These are phyloP conservation scores for Volucella bombylans DNA, from an alignment of 2,888 invertebrate genomes.

Conservation along the genomic window DNA sequence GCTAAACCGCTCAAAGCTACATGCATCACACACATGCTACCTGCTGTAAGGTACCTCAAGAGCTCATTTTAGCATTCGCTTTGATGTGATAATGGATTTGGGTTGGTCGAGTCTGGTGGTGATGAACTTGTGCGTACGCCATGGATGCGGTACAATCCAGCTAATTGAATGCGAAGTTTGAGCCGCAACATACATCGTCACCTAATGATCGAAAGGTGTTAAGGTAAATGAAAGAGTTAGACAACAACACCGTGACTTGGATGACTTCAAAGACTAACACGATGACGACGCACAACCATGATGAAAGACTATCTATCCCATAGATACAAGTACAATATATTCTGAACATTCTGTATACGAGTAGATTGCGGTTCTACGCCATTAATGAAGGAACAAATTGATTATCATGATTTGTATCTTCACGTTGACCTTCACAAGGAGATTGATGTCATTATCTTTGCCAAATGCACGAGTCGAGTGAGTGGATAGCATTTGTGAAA, in stretches of 20 bases:
- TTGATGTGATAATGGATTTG: slow-evolving; percentile 67
- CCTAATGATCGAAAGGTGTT: slow-evolving; percentile 71
- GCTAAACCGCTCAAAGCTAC: slow-evolving; percentile 49
- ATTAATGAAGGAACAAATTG: slow-evolving; percentile 51
- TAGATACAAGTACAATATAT: slow-evolving; percentile 30
- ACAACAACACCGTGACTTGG: slow-evolving; percentile 6
- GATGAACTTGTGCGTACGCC: slow-evolving; percentile 65
- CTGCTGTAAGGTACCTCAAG: not conserved
- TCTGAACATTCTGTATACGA: slow-evolving; percentile 30
- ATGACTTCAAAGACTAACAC: too few species aligned
- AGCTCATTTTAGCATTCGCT: slow-evolving; percentile 28
- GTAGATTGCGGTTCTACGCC: slow-evolving; percentile 59
- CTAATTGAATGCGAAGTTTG: slow-evolving; percentile 69
- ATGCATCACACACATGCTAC: slow-evolving; percentile 35
- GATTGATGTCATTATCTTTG: slow-evolving; percentile 58
- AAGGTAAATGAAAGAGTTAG: slow-evolving; percentile 64
- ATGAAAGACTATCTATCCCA: slow-evolving; percentile 16
- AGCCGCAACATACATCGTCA: slow-evolving; percentile 63
- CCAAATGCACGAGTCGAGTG: not conserved
- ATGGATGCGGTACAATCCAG: slow-evolving; percentile 49
- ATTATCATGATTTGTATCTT: slow-evolving; percentile 57
- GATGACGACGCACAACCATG: not conserved
- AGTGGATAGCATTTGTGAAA: slow-evolving; percentile 56
- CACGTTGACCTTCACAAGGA: slow-evolving; percentile 60
- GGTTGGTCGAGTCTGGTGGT: slow-evolving; percentile 23